Base-by-base conservation (phyloP, 2,113 vertebrate species). In the Mobula hypostoma region DNA sequence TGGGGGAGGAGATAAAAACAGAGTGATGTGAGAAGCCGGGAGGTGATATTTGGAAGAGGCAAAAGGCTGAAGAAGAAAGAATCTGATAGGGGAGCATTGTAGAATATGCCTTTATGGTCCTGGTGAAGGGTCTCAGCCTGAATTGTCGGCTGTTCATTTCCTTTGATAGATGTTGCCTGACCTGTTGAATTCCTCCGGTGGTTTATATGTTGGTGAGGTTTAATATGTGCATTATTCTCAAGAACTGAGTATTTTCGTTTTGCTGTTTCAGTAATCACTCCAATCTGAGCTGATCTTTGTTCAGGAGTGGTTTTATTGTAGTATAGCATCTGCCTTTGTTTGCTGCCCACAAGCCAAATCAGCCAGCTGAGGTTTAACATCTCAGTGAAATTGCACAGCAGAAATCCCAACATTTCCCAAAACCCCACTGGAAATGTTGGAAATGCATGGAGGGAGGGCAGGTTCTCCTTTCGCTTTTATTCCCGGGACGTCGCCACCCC, bases 251-350 rank as follows among this genome's bases (percentile, higher is more conserved):
- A 6, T 36, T 66, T 63, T n/a, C 61, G 32, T 66, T 90, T 90
- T 90, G 32, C 83, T 88, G 83, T 8, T 90, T 19, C 19, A 17
- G 85, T 61, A 32, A 36, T 32, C 63, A 63, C 61, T n/a, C 85
- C 61, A 90, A 48, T 32, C 11, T 66, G 61, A 68, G 61, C 61
- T 90, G 15, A 32, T 90, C 14, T 68, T 90, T 90, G 61, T 32
- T 90, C n/a, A 66, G 61, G 58, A 90, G 85, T 19, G 83, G 27
- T 90, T 90, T 90, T 7, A 32, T 90, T 90, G n/a, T 14, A 90
- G 85, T 27, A 90, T 32, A 66, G 61, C 85, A 90, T 66, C 15
- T 66, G 61, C 14, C 29, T 90, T 90, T 90, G 85, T 32, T 29
- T 68, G 66, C 61, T 66, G 32, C 32, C 58, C 61, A 29, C 61